Base-by-base conservation (phyloP, 2,888 invertebrate species). In the Oscheius sp. region DNA sequence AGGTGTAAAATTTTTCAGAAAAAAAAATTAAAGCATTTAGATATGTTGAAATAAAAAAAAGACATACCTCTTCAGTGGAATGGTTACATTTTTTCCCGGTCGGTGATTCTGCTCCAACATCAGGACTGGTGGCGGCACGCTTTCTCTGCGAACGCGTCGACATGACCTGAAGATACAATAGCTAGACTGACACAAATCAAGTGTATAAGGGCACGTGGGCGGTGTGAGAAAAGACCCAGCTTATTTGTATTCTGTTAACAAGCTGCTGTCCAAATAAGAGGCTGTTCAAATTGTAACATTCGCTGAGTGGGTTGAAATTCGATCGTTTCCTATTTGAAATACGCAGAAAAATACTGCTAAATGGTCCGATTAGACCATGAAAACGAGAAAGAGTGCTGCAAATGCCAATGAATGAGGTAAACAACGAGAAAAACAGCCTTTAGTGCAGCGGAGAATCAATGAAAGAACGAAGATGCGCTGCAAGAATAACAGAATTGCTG, bases 41-140 rank as follows among this genome's bases (percentile, higher is more conserved):
- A 37, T 31, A 37, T 15, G 4, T 5, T 29, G 15, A 25, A 65
- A 31, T 37, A 55, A 27, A 29, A 45, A 53, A 8, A 25, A 23
- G 23, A 31, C 34, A 15, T 17, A 50, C 68, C 37, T 61, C 61
- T 23, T 33, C 31, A 15, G 58, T 46, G 15, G 55, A 55, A 37
- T 20, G 5, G 55, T 55, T 55, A 25, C 33, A 42, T 29, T 68
- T 68, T 39, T 68, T 68, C 6, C 65, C 53, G 15, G 55, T 17
- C 27, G 57, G 45, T 23, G 31, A n/a, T 8, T 55, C 46, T 5
- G 17, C 23, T 15, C n/a, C 57, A 45, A 50, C 39, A 31, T 68
- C 68, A 12, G 68, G 68, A 34, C 58, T 61, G 17, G 61, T 68
- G 29, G 68, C 68, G 17, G 68, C 68, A 25, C 68, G 31, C 29